A percentile compares a stretch with the other conserved stretches of the same genome.
Evolutionary conservation across 1,140 invertebrate genomes (phyloP).

Genomic region (Aphidius gifuensis): DNA sequence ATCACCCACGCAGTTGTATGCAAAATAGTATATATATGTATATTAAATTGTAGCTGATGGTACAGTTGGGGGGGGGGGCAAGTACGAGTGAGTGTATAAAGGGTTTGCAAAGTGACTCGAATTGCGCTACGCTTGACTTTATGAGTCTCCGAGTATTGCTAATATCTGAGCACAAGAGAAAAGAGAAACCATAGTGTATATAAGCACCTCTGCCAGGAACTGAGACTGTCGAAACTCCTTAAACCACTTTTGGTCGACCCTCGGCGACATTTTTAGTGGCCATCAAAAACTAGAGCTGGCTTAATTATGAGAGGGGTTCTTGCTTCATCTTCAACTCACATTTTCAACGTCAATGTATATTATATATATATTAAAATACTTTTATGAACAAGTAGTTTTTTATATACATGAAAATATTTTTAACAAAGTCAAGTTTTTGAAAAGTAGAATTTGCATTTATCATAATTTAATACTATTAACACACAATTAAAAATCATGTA

Average conservation of each 20-base stretch:
- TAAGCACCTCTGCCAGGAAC: neutral
- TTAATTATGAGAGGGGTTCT: slow-evolving; percentile 49
- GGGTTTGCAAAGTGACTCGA: slow-evolving; percentile 55
- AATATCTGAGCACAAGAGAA: slow-evolving; percentile 45
- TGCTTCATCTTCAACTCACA: slow-evolving; percentile 19
- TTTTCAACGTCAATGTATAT: too few relatives aligned
- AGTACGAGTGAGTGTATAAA: slow-evolving; percentile 45
- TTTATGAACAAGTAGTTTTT: too few relatives aligned
- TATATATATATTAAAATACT: too few relatives aligned
- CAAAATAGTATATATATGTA: too few relatives aligned
- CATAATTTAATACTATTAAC: too few relatives aligned
- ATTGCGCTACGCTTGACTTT: slow-evolving; percentile 50
- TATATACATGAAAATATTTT: too few relatives aligned
- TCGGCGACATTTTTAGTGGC: slow-evolving; percentile 55
- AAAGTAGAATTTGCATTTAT: too few relatives aligned
- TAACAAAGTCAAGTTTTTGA: too few relatives aligned
- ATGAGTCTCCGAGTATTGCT: slow-evolving; percentile 51
- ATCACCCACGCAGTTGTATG: too few relatives aligned
- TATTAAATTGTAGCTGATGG: too few relatives aligned
- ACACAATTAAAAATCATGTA: too few relatives aligned
- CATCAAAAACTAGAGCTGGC: slow-evolving; percentile 50
- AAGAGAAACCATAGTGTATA: slow-evolving; percentile 18
- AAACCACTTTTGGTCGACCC: slow-evolving; percentile 44
- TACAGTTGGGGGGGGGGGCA: too few relatives aligned
- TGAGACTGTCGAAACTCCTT: slow-evolving; percentile 41